Evolutionary conservation across 1,140 invertebrate species (phyloP), one percentile per base, ranked within the genome.

Genomic region (Formica selysi): DNA sequence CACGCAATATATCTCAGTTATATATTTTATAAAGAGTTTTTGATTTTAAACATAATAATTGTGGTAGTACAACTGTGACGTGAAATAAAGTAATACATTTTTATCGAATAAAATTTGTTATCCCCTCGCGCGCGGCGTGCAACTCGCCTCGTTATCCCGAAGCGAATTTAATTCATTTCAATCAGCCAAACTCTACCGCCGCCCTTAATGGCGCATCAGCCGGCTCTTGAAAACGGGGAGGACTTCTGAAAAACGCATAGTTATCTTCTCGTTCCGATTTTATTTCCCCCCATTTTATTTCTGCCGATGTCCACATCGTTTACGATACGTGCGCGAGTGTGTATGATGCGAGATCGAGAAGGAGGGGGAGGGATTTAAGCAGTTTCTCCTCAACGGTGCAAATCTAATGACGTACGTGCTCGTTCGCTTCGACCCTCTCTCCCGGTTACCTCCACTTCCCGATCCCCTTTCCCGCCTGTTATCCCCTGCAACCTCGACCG

Each of bases 361-460:
- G 48, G 36, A 57, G 16, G 48, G 48, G 48, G 13, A 19, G 41
- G 64, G 76, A 83, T 83, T 89, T 89, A 89, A 87, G 54, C 87
- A 71, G 78, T 89, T 87, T 51, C 80, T 68, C 61, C 54, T 70
- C 86, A 78, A 71, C 61, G 68, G 59, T 81, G 83, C 83, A 87
- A 84, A 89, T 85, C 78, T 89, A 90, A 90, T 87, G 89, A 90
- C 67, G 88, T 85, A 90, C 86, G 89, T 79, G 78, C 79, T 83
- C 73, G 88, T 83, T 78, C 80, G 62, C 71, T 62, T 71, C 71
- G 76, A 51, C 48, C 48, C 70, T 73, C 41, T 41, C 85, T 38
- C 76, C 64, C 65, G 2, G 36, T 76, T 81, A 38, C 68, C 71
- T 59, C 57, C 71, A 41, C 61, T 65, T 26, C 44, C 13, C 44